These are phyloP conservation scores for Rhineura floridana DNA, from an alignment of 2,113 vertebrate species.

Conservation along the genomic window DNA sequence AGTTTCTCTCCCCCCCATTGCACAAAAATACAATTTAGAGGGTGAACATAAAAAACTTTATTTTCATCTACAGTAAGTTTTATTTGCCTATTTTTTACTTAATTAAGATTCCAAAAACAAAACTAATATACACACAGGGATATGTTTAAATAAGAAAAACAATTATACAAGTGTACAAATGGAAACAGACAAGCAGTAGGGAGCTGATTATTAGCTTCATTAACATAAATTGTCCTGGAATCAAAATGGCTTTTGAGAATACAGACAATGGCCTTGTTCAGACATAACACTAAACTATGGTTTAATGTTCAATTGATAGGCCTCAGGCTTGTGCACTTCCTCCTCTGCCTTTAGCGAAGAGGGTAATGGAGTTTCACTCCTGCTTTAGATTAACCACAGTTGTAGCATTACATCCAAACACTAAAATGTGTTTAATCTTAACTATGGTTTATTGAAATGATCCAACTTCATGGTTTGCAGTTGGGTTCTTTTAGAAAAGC, in stretches of 20 bases:
- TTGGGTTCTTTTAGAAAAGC: background rate
- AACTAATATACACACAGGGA: slow-evolving; percentile 53
- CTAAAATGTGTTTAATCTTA: background rate
- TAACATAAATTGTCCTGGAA: slow-evolving; percentile 37
- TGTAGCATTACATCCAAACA: background rate
- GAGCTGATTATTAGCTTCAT: slow-evolving; percentile 39
- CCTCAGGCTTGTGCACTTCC: background rate
- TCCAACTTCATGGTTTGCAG: background rate
- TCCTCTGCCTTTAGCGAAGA: background rate
- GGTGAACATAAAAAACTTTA: slow-evolving; percentile 61
- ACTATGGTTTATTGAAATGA: background rate
- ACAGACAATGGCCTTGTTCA: slow-evolving; percentile 2
- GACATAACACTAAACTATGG: background rate
- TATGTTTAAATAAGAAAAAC: slow-evolving; percentile 69
- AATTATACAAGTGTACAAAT: slow-evolving; percentile 72
- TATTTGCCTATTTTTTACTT: slow-evolving; percentile 40
- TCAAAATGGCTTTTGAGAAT: slow-evolving; percentile 32
- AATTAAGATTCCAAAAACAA: slow-evolving; percentile 63
- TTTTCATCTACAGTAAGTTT: slow-evolving; percentile 66
- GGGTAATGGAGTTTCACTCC: background rate
- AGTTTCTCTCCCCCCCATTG: background rate
- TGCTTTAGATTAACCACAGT: background rate
- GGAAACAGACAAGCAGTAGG: slow-evolving; percentile 34
- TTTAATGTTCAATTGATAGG: background rate
- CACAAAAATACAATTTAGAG: too few relatives aligned